Evolutionary conservation across 2,113 vertebrate genomes (phyloP), one percentile per base, ranked within the genome.

Genomic region (Chionodraco myersi): DNA sequence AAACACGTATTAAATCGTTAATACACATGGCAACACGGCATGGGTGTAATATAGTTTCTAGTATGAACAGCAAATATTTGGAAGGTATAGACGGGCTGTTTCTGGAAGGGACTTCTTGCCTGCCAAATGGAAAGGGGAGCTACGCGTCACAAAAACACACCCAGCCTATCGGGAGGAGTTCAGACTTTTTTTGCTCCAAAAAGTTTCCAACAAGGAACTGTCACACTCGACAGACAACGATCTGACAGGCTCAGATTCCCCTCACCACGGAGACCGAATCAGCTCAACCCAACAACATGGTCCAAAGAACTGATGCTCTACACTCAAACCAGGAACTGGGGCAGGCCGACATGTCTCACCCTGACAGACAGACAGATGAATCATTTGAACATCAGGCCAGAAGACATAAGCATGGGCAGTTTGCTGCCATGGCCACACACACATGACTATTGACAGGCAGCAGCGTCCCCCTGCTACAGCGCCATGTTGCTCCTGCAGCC

Each of bases 1-100:
- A 91, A 1, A 92, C 48, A 88, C 26, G 84, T 44, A 3, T 6
- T 7, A 45, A 10, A 49, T 1, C 15, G 23, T 58, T 49, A 88
- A 64, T 11, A 18, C 11, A 62, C n/a, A 23, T 14, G 3, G 1
- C 30, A 41, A 8, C 21, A 54, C 23, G 34, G 58, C 9, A 44
- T 1, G 59, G 0, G 2, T 45, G 26, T 6, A 48, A 53, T 18
- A 66, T 4, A 53, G 30, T 21, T 30, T 48, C 21, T 53, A 21
- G 3, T 8, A 52, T 56, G 26, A 7, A 49, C 6, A 34, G 15
- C 4, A 1, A 45, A 51, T 11, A 0, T 16, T 75, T 6, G 0
- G 2, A 12, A 3, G 0, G 3, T 3, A 70, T 14, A 0, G 5
- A 45, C 44, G 4, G 14, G 6, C 6, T 57, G 2, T 58, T 72